phyloP scores from a whole-genome alignment of 2,113 vertebrate genomes.

The Oreochromis tanganicae region DNA sequence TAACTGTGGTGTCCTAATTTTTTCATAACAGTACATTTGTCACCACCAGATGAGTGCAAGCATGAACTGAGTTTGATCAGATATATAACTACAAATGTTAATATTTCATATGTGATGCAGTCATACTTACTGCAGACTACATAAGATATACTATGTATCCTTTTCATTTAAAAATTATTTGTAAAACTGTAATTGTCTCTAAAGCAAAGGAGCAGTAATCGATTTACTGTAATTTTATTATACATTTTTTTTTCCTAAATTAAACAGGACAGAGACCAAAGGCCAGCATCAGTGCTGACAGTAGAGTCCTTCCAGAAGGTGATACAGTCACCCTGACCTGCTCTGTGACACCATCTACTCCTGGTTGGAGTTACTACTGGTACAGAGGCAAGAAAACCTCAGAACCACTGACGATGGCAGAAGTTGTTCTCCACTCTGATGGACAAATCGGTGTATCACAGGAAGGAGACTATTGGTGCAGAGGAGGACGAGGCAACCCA shows the following conservation, averaged over 20 bases:
- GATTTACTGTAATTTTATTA: background rate
- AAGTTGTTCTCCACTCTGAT: background rate
- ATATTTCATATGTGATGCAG: background rate
- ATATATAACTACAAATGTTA: background rate
- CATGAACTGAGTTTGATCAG: background rate
- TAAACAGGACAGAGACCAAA: background rate
- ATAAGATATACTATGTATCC: too few relatives aligned
- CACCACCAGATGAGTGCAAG: too few relatives aligned
- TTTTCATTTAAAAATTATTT: background rate
- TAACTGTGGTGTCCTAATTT: too few relatives aligned
- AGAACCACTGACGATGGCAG: background rate
- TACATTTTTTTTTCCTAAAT: background rate
- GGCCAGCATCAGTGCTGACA: background rate
- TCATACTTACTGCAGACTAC: background rate
- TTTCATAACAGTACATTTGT: too few relatives aligned
- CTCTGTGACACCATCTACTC: background rate
- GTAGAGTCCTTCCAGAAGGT: background rate
- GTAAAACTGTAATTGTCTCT: background rate
- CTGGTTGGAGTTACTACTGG: background rate
- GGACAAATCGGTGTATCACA: background rate
- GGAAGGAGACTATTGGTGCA: conserved; percentile 1
- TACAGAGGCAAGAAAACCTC: background rate
- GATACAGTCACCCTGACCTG: background rate
- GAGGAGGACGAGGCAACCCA: background rate
- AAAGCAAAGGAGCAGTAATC: background rate